A percentile compares a stretch with the other conserved stretches of the same genome.
phyloP scores from a whole-genome alignment of 2,797 vertebrate genomes.

The Darevskia mixta region DNA sequence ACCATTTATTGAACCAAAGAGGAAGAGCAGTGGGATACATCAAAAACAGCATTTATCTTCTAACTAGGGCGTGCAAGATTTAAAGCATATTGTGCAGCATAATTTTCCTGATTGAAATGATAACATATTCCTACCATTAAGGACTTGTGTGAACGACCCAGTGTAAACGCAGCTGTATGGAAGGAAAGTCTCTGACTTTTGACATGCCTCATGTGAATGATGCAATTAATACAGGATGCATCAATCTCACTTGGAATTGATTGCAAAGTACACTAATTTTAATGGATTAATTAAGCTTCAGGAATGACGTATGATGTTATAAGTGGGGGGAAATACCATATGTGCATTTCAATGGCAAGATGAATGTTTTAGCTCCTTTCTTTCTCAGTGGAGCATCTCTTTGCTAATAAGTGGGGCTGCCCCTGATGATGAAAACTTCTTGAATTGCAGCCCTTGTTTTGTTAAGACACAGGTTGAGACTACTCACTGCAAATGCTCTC shows the following conservation, averaged over 20 bases:
- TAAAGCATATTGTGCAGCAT: constrained; percentile 74
- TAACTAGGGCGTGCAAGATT: constrained; percentile 68
- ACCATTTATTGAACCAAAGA: constrained; percentile 63
- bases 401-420: constrained; percentile 33
- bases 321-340: constrained; percentile 59
- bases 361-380: constrained; percentile 34
- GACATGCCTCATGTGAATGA: constrained; percentile 64
- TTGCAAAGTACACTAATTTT: constrained; percentile 65
- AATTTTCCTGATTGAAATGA: constrained; percentile 71
- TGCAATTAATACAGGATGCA: constrained; percentile 66
- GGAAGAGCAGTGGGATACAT: constrained; percentile 66
- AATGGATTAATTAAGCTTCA: constrained; percentile 69
- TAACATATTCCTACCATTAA: constrained; percentile 73
- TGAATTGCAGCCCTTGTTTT: not conserved
- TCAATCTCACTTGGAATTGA: constrained; percentile 70
- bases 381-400: constrained; percentile 31
- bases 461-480: not conserved
- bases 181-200: constrained; percentile 58
- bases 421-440: not conserved
- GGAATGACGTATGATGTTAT: constrained; percentile 56
- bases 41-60: constrained; percentile 68
- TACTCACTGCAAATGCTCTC: not conserved
- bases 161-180: constrained; percentile 71
- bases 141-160: constrained; percentile 62
- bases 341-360: constrained; percentile 48